Evolutionary conservation across 1,140 invertebrate genomes (phyloP), one percentile per base, ranked within the genome.

Genomic region (Capitella teleta): DNA sequence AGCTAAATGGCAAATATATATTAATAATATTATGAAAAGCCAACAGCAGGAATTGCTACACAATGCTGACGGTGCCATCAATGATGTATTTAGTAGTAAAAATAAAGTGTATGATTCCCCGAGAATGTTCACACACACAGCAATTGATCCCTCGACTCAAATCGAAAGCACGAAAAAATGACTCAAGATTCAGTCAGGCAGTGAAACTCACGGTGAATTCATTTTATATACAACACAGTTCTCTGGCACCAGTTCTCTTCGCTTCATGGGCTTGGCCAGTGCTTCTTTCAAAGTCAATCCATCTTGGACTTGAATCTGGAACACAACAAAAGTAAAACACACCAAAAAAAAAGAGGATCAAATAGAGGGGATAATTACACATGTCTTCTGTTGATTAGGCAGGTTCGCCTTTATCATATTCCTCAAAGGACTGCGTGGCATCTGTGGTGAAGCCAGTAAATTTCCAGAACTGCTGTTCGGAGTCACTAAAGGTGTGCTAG

Each of bases 381-480:
- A n/a, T 28, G 90, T 93, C 53, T 87, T 80, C 69, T 93, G 89
- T 66, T 90, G 84, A 70, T 93, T 91, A 16, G 90, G 90, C 55
- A 96, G 71, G 70, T 91, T 82, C 23, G 90, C 90, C 57, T 89
- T 77, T 10, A 96, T 75, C 54, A 87, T 79, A 26, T 83, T 79
- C 60, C 83, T 85, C 21, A 83, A 19, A 8, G 45, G 45, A 32
- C 45, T 47, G 18, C 45, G 28, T 24, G 30, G 45, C 4, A 26
- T 5, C 25, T 44, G 42, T 16, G 21, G 42, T 24, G 25, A 21
- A 25, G 21, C 3, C 23, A 19, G 41, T 26, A 44, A 26, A n/a
- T 44, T 44, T 10, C 42, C 42, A 10, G 42, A 21, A 5, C 21
- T 25, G 25, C 42, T 44, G 42, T 44, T 44, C 6, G 42, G 42